Conservation (phyloP, 2,797 vertebrate species). For the Hyperoplus lanceolatus region DNA sequence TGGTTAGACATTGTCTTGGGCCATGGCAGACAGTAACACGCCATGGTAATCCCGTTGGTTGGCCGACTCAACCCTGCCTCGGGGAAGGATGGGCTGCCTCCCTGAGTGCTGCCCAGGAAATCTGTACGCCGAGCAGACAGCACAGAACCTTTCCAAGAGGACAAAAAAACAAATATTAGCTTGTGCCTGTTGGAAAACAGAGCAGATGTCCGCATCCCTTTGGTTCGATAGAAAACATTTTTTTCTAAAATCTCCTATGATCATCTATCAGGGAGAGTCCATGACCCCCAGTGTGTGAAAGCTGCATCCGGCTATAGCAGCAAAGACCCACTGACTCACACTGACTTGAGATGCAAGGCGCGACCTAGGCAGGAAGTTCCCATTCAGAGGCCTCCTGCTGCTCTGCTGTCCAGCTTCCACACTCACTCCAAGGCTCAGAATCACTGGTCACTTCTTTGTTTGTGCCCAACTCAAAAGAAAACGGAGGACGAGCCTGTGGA, state of each 20-base stretch:
- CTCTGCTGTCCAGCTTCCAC: slow-evolving; percentile 69
- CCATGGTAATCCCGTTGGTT: slow-evolving; percentile 81
- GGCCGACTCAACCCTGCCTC: slow-evolving; percentile 71
- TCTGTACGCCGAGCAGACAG: slow-evolving; percentile 63
- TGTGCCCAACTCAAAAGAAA: slow-evolving; percentile 53
- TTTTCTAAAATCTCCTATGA: slow-evolving; percentile 47
- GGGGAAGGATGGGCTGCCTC: slow-evolving; percentile 61
- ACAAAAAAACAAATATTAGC: slow-evolving; percentile 73
- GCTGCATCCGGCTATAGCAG: slow-evolving; percentile 32
- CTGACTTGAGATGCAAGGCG: slow-evolving; percentile 84
- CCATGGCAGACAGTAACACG: slow-evolving; percentile 76
- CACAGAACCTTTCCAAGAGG: slow-evolving; percentile 70
- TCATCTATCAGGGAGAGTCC: slow-evolving; percentile 58
- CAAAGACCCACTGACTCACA: slow-evolving; percentile 55
- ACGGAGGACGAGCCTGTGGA: slow-evolving; percentile 48
- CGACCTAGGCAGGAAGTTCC: slow-evolving; percentile 83
- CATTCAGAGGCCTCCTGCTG: slow-evolving; percentile 77
- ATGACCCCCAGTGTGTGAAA: slow-evolving; percentile 52
- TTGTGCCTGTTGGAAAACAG: slow-evolving; percentile 56
- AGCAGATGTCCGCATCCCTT: slow-evolving; percentile 67
- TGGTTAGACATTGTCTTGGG: slow-evolving; percentile 68
- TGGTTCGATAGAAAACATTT: slow-evolving; percentile 30
- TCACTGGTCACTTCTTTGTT: slow-evolving; percentile 72
- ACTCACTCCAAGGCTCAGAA: slow-evolving; percentile 65
- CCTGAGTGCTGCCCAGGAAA: slow-evolving; percentile 71